A percentile compares a stretch with the other conserved stretches of the same genome.
These are phyloP conservation scores for Leptobrachium ailaonicum DNA, from an alignment of 2,113 vertebrate species.

Conservation along the genomic window DNA sequence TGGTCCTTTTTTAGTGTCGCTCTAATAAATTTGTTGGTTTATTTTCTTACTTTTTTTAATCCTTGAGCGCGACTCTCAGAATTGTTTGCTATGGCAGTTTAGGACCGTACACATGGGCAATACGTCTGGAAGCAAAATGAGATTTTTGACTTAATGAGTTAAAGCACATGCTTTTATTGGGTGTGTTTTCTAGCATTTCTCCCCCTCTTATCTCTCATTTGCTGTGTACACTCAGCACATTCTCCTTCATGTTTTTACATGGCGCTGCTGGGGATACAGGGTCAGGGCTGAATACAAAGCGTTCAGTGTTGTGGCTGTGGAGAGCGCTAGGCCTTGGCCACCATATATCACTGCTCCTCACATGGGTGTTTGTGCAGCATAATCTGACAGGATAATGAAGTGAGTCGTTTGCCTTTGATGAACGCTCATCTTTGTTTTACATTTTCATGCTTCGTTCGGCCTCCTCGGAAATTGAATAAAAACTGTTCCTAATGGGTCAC, in stretches of 20 bases:
- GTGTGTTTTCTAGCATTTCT: neutral
- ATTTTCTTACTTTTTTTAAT: too few species aligned
- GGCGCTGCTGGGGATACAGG: neutral
- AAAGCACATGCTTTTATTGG: too few species aligned
- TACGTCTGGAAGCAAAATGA: too few species aligned
- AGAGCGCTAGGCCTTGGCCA: neutral
- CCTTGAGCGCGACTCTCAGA: too few species aligned
- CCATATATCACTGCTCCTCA: neutral
- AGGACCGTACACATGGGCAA: too few species aligned
- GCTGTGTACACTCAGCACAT: too few species aligned
- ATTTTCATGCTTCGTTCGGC: conserved; percentile 40
- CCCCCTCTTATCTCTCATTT: neutral
- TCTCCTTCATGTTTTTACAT: too few species aligned
- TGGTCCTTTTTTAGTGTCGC: too few species aligned
- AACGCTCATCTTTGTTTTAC: conserved; percentile 39
- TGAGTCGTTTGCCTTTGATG: conserved; percentile 17
- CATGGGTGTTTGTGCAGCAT: conserved; percentile 20
- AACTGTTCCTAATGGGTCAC: conserved; percentile 28
- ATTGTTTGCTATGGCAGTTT: too few species aligned
- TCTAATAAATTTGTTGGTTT: too few species aligned
- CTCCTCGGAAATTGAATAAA: conserved; percentile 41
- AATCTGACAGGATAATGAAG: conserved; percentile 23
- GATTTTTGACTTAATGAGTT: too few species aligned
- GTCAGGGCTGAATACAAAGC: neutral
- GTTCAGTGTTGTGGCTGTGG: neutral